Percentiles rank a stretch among this genome's conserved stretches.
Evolutionary conservation across 2,113 vertebrate species (phyloP).

Genomic region (Equus quagga): DNA sequence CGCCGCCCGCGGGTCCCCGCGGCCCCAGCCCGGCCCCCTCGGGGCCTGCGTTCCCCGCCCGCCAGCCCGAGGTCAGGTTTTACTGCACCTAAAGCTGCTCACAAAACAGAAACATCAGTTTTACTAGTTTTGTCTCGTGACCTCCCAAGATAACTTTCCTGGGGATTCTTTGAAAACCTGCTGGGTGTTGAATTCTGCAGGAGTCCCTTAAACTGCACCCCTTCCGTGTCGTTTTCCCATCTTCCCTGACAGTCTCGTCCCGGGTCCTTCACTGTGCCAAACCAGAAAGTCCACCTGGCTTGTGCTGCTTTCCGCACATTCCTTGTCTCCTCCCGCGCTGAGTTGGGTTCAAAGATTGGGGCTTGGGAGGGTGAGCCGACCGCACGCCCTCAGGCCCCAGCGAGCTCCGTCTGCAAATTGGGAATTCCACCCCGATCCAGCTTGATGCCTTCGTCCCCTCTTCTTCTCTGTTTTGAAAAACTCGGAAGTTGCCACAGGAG

Average conservation of each 20-base stretch:
- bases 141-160: neutral
- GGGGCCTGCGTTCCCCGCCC: neutral
- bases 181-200: neutral
- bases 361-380: neutral
- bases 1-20: neutral
- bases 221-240: neutral
- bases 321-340: constrained; percentile 19
- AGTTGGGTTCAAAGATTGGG: constrained; percentile 50
- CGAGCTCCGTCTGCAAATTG: neutral
- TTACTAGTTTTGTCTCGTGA: neutral
- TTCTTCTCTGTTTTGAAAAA: neutral
- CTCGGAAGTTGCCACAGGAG: neutral
- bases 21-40: neutral
- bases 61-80: neutral
- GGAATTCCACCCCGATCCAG: neutral
- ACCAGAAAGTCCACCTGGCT: constrained; percentile 64
- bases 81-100: neutral
- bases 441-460: neutral
- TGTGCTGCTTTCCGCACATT: constrained; percentile 59
- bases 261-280: neutral
- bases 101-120: neutral
- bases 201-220: neutral
- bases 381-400: neutral
- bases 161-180: constrained; percentile 17
- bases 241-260: too few relatives aligned